phyloP scores from a whole-genome alignment of 2,888 invertebrate species.

The Mellilla xanthometata region DNA sequence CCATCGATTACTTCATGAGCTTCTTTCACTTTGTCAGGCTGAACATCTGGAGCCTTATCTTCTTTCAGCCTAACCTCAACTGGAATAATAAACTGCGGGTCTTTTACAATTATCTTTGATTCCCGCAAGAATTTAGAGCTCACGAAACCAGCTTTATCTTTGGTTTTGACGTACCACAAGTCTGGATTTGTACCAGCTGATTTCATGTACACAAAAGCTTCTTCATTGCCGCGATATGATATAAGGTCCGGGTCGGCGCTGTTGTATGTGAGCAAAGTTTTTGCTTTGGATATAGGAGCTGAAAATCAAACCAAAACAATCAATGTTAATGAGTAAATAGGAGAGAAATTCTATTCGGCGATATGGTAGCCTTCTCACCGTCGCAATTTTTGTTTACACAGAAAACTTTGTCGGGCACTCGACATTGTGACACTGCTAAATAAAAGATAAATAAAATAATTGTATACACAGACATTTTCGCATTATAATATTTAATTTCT shows the following conservation, averaged over 20 bases:
- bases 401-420: slow-evolving; percentile 85
- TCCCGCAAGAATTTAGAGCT: slow-evolving; percentile 84
- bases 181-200: slow-evolving; percentile 84
- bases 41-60: slow-evolving; percentile 47
- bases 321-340: slow-evolving; percentile 39
- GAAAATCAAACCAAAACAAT: slow-evolving; percentile 46
- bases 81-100: slow-evolving; percentile 57
- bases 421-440: slow-evolving; percentile 58
- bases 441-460: slow-evolving; percentile 66
- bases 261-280: slow-evolving; percentile 80
- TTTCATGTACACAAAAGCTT: slow-evolving; percentile 87
- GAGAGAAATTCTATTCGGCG: slow-evolving; percentile 25
- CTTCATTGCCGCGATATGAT: slow-evolving; percentile 81
- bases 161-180: slow-evolving; percentile 87
- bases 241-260: slow-evolving; percentile 81
- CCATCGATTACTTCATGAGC: slow-evolving; percentile 85
- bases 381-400: slow-evolving; percentile 88
- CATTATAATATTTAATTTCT: slow-evolving; percentile 59
- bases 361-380: slow-evolving; percentile 72
- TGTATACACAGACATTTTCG: slow-evolving; percentile 70
- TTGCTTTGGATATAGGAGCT: slow-evolving; percentile 85
- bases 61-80: slow-evolving; percentile 33
- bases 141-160: slow-evolving; percentile 86
- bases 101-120: slow-evolving; percentile 70
- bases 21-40: slow-evolving; percentile 68